These are phyloP conservation scores for Piliocolobus tephrosceles DNA, from an alignment of 2,113 vertebrate genomes.

Conservation along the genomic window DNA sequence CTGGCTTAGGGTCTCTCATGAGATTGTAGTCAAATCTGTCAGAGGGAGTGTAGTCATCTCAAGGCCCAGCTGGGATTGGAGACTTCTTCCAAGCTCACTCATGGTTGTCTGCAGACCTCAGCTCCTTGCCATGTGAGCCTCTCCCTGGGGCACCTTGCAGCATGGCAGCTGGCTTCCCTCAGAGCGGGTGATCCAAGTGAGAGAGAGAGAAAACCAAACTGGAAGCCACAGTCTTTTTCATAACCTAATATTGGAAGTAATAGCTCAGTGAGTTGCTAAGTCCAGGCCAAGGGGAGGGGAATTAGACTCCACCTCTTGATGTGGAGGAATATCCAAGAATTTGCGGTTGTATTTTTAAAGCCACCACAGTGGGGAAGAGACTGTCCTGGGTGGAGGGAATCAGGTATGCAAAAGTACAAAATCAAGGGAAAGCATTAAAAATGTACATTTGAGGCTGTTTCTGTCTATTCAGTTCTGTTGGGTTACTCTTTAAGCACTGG, in stretches of 20 bases:
- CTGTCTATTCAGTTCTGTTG: not conserved
- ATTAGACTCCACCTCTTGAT: constrained; percentile 1
- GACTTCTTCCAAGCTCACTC: not conserved
- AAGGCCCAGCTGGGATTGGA: not conserved
- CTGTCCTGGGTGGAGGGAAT: not conserved
- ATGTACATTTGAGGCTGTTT: not conserved
- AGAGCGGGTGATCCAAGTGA: not conserved
- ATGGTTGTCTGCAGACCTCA: not conserved
- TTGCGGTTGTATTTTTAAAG: constrained; percentile 2
- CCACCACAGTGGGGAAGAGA: not conserved
- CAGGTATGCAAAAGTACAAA: not conserved
- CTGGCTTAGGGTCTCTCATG: not conserved
- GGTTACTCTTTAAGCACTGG: not conserved
- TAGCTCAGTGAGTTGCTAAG: not conserved
- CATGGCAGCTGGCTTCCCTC: not conserved
- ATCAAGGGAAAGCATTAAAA: not conserved
- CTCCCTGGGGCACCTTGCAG: not conserved
- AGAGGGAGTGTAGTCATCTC: not conserved
- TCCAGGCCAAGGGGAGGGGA: not conserved
- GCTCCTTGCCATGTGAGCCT: not conserved
- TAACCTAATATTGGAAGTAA: not conserved
- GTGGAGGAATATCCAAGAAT: not conserved
- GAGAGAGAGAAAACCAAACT: not conserved
- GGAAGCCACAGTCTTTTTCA: not conserved
- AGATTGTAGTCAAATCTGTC: not conserved